Percentiles rank a stretch among this genome's conserved stretches.
phyloP scores from a whole-genome alignment of 2,888 invertebrate species.

The Beris chalybata region DNA sequence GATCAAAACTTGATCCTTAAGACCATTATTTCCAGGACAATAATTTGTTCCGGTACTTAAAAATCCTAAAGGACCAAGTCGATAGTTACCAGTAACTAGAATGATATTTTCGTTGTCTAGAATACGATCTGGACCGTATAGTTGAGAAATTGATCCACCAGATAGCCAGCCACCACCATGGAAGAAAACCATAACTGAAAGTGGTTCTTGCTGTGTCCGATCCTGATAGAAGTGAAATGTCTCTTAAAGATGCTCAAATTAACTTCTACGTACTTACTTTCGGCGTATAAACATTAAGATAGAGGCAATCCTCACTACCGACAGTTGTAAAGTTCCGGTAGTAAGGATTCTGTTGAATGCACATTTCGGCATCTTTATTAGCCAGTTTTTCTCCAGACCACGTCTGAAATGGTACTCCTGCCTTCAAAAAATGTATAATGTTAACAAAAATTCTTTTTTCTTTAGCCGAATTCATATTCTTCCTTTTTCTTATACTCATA shows the following conservation, averaged over 20 bases:
- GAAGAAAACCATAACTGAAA: constrained; percentile 65
- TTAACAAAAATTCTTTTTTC: too few species aligned
- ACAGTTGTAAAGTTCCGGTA: constrained; percentile 67
- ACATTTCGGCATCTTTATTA: constrained; percentile 66
- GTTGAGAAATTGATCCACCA: constrained; percentile 63
- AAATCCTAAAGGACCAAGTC: constrained; percentile 63
- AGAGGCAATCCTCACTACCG: constrained; percentile 82
- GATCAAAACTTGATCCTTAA: constrained; percentile 63
- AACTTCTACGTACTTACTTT: neutral
- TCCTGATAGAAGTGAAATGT: too few species aligned
- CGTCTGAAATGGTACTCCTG: constrained; percentile 63
- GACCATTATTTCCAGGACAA: constrained; percentile 63
- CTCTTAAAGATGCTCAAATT: too few species aligned
- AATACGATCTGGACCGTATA: constrained; percentile 66
- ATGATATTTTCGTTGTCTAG: constrained; percentile 64
- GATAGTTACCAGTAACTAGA: constrained; percentile 65
- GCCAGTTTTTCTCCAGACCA: constrained; percentile 70
- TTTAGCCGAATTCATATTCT: too few species aligned
- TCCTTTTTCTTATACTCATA: constrained; percentile 37
- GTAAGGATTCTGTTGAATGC: constrained; percentile 60
- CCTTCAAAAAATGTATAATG: constrained; percentile 51
- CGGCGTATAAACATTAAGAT: constrained; percentile 70
- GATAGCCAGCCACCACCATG: constrained; percentile 66
- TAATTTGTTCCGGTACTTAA: constrained; percentile 62
- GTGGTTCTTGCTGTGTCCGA: too few species aligned